Evolutionary conservation across 2,113 vertebrate genomes (phyloP).

Genomic region (Aix galericulata): DNA sequence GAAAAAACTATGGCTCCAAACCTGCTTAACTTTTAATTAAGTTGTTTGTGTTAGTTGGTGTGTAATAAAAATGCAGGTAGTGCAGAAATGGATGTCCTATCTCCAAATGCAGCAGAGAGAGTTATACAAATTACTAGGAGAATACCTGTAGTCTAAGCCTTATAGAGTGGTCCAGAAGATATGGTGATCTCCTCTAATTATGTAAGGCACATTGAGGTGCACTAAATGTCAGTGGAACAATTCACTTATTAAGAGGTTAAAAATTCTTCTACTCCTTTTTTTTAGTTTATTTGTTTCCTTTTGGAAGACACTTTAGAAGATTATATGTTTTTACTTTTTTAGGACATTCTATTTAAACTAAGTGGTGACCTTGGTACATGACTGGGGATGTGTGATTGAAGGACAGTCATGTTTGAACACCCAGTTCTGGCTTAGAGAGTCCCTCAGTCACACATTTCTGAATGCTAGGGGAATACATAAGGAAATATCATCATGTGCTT

Average conservation of each 20-base stretch:
- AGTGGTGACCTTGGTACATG: background rate
- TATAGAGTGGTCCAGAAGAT: background rate
- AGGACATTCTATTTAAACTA: background rate
- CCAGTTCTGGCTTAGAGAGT: background rate
- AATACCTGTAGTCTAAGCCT: background rate
- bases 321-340: background rate
- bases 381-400: background rate
- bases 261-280: background rate
- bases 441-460: background rate
- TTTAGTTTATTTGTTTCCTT: background rate
- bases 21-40: slow-evolving; percentile 12
- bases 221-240: background rate
- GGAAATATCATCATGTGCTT: background rate
- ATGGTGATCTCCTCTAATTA: background rate
- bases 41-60: background rate
- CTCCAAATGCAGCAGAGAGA: background rate
- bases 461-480: background rate
- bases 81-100: background rate
- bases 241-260: background rate
- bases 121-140: background rate
- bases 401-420: background rate
- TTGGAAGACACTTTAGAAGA: background rate
- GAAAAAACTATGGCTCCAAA: background rate
- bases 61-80: background rate
- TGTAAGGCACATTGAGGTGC: background rate